phyloP scores from a whole-genome alignment of 1,140 invertebrate species.

The Medauroidea extradentata region DNA sequence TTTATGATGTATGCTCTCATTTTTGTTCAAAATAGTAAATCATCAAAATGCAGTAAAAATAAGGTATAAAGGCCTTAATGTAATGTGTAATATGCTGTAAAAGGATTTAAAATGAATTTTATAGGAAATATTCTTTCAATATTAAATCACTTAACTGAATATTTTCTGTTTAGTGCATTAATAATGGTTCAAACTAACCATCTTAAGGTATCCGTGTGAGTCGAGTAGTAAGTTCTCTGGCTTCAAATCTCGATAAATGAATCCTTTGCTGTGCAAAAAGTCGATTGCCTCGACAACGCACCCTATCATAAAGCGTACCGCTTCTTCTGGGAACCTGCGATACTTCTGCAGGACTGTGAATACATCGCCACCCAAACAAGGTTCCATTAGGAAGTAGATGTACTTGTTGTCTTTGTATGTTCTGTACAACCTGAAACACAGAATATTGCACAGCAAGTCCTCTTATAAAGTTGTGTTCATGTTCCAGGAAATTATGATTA shows the following conservation, averaged over 20 bases:
- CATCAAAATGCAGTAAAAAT: too few relatives aligned
- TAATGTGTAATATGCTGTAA: background rate
- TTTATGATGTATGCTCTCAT: too few relatives aligned
- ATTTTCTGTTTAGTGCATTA: too few relatives aligned
- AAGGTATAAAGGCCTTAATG: too few relatives aligned
- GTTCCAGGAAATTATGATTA: too few relatives aligned
- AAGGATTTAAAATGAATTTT: background rate
- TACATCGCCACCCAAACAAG: slow-evolving; percentile 93
- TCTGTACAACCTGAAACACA: slow-evolving; percentile 73
- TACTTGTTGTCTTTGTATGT: slow-evolving; percentile 95
- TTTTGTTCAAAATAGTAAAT: too few relatives aligned
- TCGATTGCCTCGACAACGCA: slow-evolving; percentile 91
- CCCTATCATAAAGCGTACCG: slow-evolving; percentile 82
- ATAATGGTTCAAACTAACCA: slow-evolving; percentile 56
- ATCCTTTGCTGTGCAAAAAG: slow-evolving; percentile 75
- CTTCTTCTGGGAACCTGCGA: slow-evolving; percentile 78
- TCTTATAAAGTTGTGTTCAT: too few relatives aligned
- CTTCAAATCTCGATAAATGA: slow-evolving; percentile 92
- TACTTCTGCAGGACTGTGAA: slow-evolving; percentile 85
- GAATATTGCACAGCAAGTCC: too few relatives aligned
- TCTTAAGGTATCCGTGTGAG: slow-evolving; percentile 81
- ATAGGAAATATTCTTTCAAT: too few relatives aligned
- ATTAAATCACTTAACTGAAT: too few relatives aligned
- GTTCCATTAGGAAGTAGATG: slow-evolving; percentile 95
- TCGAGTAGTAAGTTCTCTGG: slow-evolving; percentile 92